Evolutionary conservation across 53 echinoderm and acorn worm genomes (phyloP).

Genomic region (Glandiceps talaboti): DNA sequence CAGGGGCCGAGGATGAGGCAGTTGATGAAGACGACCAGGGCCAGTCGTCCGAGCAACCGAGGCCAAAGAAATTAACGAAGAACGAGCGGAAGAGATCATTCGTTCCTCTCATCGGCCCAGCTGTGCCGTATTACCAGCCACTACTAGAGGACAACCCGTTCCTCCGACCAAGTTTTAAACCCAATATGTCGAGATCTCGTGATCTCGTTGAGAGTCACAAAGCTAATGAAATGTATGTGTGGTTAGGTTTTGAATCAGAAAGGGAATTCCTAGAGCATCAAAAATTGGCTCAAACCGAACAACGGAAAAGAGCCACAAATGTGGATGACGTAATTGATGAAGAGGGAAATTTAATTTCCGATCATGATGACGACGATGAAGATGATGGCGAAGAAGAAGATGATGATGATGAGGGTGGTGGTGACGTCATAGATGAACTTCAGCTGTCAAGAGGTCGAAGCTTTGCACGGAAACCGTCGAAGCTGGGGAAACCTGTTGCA

Average conservation of each 20-base stretch:
- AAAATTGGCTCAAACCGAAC: not conserved
- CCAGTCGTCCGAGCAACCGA: slow-evolving; percentile 15
- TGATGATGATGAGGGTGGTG: not conserved
- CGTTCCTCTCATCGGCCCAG: slow-evolving; percentile 24
- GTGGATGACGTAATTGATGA: not conserved
- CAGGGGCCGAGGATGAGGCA: not conserved
- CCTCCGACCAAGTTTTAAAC: slow-evolving; percentile 32
- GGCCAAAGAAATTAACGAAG: slow-evolving; percentile 7
- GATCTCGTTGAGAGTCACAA: slow-evolving; percentile 38
- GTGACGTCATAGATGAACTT: not conserved
- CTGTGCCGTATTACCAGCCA: slow-evolving; percentile 39
- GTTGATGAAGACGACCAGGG: slow-evolving; percentile 3
- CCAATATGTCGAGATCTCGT: slow-evolving; percentile 28
- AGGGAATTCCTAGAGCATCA: slow-evolving; percentile 33
- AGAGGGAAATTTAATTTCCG: not conserved
- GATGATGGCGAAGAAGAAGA: not conserved
- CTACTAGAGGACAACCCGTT: slow-evolving; percentile 57
- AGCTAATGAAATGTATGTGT: slow-evolving; percentile 72
- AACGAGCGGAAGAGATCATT: not conserved
- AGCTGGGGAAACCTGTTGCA: slow-evolving; percentile 17
- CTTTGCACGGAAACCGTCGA: slow-evolving; percentile 7
- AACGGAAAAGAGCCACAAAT: not conserved
- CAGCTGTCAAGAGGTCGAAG: not conserved
- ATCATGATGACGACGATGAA: not conserved
- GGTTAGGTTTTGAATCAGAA: slow-evolving; percentile 73